phyloP scores from a whole-genome alignment of 2,888 invertebrate genomes.

The Latheticus oryzae region DNA sequence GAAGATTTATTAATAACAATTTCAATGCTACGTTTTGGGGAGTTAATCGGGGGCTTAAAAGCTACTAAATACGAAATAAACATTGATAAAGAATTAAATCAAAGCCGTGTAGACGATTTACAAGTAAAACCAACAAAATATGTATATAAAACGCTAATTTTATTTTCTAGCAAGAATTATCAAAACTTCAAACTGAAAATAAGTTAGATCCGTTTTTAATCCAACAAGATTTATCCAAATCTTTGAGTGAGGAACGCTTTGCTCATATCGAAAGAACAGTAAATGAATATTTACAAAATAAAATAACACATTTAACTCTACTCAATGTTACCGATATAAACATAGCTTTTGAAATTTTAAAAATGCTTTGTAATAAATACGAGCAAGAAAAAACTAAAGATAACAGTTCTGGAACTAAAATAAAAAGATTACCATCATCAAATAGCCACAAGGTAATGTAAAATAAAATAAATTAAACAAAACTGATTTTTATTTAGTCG shows the following conservation, averaged over 20 bases:
- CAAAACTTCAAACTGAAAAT: conserved; percentile 56
- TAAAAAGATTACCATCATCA: not conserved
- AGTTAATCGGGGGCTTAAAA: conserved; percentile 56
- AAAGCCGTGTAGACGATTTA: conserved; percentile 1
- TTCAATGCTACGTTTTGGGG: conserved; percentile 63
- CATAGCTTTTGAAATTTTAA: conserved; percentile 60
- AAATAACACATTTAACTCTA: conserved; percentile 60
- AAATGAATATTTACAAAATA: conserved; percentile 59
- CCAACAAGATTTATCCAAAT: conserved; percentile 57
- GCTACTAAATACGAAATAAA: conserved; percentile 47
- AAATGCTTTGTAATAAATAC: conserved; percentile 55
- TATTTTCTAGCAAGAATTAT: conserved; percentile 55
- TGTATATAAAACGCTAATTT: too few species aligned
- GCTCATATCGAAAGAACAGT: conserved; percentile 60
- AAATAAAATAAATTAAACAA: not conserved
- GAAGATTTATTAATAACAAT: conserved; percentile 60
- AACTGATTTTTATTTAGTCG: not conserved
- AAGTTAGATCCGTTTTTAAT: conserved; percentile 60
- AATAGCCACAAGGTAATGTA: not conserved
- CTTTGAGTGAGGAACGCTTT: conserved; percentile 58
- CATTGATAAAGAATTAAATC: conserved; percentile 49
- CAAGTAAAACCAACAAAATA: too few species aligned
- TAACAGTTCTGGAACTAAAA: conserved; percentile 3
- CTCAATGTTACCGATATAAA: conserved; percentile 61
- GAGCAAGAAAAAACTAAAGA: conserved; percentile 48